Percentiles rank a stretch among this genome's conserved stretches.
phyloP scores from a whole-genome alignment of 2,888 invertebrate genomes.

The Oegoconia quadripuncta region DNA sequence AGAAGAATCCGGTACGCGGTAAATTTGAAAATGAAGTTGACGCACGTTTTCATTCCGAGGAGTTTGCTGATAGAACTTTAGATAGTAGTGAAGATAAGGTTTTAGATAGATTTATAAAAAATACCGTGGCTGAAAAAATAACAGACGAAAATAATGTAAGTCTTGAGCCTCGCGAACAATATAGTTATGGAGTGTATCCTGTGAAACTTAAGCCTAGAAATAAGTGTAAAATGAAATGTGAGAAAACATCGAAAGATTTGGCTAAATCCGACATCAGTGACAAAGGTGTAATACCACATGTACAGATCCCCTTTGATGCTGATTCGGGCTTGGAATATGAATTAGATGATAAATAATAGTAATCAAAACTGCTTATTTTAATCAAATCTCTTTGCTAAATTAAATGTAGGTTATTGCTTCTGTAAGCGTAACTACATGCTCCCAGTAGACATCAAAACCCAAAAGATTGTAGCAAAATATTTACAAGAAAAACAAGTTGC shows the following conservation, averaged over 20 bases:
- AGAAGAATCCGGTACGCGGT: background rate
- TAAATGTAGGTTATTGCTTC: no score
- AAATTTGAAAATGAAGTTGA: background rate
- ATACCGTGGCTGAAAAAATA: background rate
- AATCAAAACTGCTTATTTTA: background rate
- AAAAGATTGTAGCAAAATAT: no score
- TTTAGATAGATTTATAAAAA: background rate
- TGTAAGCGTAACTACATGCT: no score
- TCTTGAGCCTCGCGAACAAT: no score
- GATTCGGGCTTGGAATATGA: background rate
- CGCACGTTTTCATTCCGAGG: background rate
- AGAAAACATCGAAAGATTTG: background rate
- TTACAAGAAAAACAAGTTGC: no score
- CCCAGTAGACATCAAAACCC: no score
- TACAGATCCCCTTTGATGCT: background rate
- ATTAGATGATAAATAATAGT: background rate
- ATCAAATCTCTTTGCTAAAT: no score
- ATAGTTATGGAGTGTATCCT: no score
- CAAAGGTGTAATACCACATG: background rate
- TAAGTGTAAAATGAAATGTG: background rate
- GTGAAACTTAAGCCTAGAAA: no score
- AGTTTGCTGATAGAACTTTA: background rate
- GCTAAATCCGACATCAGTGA: background rate
- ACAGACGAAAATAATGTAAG: background rate
- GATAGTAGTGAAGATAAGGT: background rate